phyloP scores from a whole-genome alignment of 2,797 vertebrate species.

The Spea hammondii region DNA sequence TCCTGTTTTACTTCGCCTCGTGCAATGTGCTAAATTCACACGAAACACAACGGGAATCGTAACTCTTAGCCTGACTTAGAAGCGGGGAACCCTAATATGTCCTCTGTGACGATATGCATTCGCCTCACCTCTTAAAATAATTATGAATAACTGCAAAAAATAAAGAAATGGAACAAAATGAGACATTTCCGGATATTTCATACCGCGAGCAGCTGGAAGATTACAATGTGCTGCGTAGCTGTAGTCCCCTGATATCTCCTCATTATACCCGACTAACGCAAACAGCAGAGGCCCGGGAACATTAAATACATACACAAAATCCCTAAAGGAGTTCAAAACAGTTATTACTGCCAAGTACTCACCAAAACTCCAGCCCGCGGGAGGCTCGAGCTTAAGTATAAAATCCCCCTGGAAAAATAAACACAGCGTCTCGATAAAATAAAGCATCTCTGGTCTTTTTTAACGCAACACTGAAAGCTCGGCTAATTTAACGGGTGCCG shows the following conservation, averaged over 20 bases:
- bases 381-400: constrained; percentile 95
- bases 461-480: background rate
- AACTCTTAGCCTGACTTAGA: no score
- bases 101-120: no score
- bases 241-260: constrained; percentile 14
- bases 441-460: background rate
- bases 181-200: no score
- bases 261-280: constrained; percentile 42
- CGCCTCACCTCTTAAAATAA: no score
- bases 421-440: constrained; percentile 11
- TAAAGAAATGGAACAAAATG: no score
- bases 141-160: no score
- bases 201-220: no score
- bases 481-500: no score
- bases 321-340: constrained; percentile 14
- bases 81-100: no score
- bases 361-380: constrained; percentile 98
- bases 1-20: no score
- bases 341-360: constrained; percentile 59
- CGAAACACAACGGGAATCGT: no score
- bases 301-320: constrained; percentile 21
- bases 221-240: background rate
- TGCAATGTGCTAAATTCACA: no score
- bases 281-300: constrained; percentile 35
- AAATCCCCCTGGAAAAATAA: constrained; percentile 84